A percentile compares a stretch with the other conserved stretches of the same genome.
These are phyloP conservation scores for Hylaea fasciaria DNA, from an alignment of 2,888 invertebrate species.

Conservation along the genomic window DNA sequence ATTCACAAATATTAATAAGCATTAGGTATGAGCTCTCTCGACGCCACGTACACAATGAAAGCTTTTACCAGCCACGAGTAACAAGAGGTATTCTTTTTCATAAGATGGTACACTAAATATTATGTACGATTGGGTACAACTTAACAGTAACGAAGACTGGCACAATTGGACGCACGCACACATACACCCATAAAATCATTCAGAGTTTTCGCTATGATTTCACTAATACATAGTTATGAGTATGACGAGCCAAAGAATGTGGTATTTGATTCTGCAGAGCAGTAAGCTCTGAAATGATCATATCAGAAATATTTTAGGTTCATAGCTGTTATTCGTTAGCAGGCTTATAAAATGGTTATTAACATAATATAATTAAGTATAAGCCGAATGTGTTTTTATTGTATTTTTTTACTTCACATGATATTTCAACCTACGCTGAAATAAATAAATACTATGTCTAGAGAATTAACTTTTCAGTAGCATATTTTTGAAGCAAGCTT, in stretches of 20 bases:
- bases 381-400: no score
- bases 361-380: no score
- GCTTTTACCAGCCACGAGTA: constrained; percentile 38
- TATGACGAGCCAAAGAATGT: no score
- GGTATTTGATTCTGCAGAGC: no score
- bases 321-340: no score
- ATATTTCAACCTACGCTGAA: no score
- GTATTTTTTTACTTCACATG: no score
- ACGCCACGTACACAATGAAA: constrained; percentile 45
- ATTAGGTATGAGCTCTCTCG: constrained; percentile 29
- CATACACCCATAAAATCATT: not conserved
- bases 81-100: constrained; percentile 40
- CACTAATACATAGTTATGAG: not conserved
- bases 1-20: constrained; percentile 46
- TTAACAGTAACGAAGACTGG: constrained; percentile 12
- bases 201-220: not conserved
- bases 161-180: constrained; percentile 3
- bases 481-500: not conserved
- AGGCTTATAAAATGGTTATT: no score
- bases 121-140: constrained; percentile 8
- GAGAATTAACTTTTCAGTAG: not conserved
- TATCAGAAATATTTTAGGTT: no score
- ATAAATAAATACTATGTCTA: not conserved
- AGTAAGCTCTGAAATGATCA: no score
- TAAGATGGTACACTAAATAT: constrained; percentile 35